These are phyloP conservation scores for Thera britannica DNA, from an alignment of 2,888 invertebrate species.

Conservation along the genomic window DNA sequence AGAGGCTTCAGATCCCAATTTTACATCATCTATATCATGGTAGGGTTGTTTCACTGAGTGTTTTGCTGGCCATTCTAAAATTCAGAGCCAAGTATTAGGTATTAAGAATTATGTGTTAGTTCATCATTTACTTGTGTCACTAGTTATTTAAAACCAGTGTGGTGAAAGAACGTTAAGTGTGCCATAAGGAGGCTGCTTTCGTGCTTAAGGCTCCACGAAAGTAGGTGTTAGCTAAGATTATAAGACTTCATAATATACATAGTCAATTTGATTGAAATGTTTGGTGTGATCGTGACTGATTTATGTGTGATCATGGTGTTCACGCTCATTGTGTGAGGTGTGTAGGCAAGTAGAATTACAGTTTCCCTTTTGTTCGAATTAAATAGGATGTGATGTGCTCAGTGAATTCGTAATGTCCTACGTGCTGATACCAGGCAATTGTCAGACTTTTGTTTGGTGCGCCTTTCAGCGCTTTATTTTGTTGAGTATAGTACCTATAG, in stretches of 20 bases:
- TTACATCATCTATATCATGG: slow-evolving; percentile 37
- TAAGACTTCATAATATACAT: too few relatives aligned
- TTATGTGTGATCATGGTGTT: slow-evolving; percentile 37
- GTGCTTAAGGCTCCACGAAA: too few relatives aligned
- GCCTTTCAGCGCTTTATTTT: slow-evolving; percentile 20
- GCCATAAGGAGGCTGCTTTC: too few relatives aligned
- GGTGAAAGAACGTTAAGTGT: too few relatives aligned
- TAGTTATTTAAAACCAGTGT: too few relatives aligned
- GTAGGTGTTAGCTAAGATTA: too few relatives aligned
- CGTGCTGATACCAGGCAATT: slow-evolving; percentile 32
- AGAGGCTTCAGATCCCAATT: slow-evolving; percentile 41
- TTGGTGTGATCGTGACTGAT: slow-evolving; percentile 38
- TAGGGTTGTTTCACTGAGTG: slow-evolving; percentile 71
- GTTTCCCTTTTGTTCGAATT: slow-evolving; percentile 40
- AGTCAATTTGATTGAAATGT: background rate
- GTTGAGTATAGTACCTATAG: background rate
- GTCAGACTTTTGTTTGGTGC: slow-evolving; percentile 36
- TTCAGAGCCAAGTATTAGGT: background rate
- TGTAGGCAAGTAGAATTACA: slow-evolving; percentile 33
- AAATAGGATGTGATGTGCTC: slow-evolving; percentile 42
- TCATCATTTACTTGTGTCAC: too few relatives aligned
- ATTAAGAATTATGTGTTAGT: too few relatives aligned
- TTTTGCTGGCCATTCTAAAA: slow-evolving; percentile 69
- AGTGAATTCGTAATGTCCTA: slow-evolving; percentile 40
- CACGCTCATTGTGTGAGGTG: slow-evolving; percentile 30